These are phyloP conservation scores for Centropyge bicolor DNA, from an alignment of 2,797 vertebrate genomes.

Conservation along the genomic window DNA sequence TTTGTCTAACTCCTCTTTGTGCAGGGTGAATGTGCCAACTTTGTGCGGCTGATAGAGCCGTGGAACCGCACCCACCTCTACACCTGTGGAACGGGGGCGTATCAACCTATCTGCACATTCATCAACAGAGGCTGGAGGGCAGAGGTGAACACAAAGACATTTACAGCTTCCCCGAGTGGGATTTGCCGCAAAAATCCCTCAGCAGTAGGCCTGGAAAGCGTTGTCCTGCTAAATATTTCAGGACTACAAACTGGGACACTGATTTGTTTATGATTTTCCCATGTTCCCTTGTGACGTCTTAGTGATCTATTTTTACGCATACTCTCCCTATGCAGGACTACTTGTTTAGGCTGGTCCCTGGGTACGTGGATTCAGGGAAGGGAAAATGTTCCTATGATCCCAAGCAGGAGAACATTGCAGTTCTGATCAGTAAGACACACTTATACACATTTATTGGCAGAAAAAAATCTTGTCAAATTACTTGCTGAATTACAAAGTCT, in stretches of 20 bases:
- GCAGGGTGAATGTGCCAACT: slow-evolving; percentile 91
- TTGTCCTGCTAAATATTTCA: slow-evolving; percentile 80
- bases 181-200: slow-evolving; percentile 52
- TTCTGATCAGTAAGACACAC: slow-evolving; percentile 85
- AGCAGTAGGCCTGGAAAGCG: slow-evolving; percentile 52
- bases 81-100: slow-evolving; percentile 90
- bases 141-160: slow-evolving; percentile 80
- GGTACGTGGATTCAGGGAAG: slow-evolving; percentile 88
- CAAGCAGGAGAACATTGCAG: slow-evolving; percentile 87
- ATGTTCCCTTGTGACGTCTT: slow-evolving; percentile 64
- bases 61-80: slow-evolving; percentile 92
- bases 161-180: slow-evolving; percentile 42
- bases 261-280: slow-evolving; percentile 77
- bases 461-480: neutral
- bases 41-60: slow-evolving; percentile 89
- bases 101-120: slow-evolving; percentile 89
- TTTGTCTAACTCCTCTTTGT: slow-evolving; percentile 51
- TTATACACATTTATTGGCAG: slow-evolving; percentile 10
- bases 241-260: slow-evolving; percentile 76
- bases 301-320: slow-evolving; percentile 65
- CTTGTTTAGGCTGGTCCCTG: slow-evolving; percentile 88
- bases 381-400: slow-evolving; percentile 91
- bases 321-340: slow-evolving; percentile 84
- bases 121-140: slow-evolving; percentile 91
- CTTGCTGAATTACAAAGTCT: slow-evolving; percentile 1